A percentile compares a stretch with the other conserved stretches of the same genome.
These are phyloP conservation scores for Periparus ater DNA, from an alignment of 2,797 vertebrate genomes.

Conservation along the genomic window DNA sequence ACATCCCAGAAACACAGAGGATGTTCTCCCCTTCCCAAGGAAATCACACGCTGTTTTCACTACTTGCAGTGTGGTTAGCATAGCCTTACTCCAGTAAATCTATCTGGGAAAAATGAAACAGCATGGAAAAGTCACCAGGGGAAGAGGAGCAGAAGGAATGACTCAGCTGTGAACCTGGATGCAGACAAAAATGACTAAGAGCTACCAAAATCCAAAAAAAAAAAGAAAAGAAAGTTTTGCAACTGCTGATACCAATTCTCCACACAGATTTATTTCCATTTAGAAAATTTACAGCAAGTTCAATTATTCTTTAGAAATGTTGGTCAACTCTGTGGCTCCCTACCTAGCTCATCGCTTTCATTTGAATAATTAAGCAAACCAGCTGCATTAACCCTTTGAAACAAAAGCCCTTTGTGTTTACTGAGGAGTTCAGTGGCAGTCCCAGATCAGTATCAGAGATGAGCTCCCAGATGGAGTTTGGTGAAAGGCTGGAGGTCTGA, in stretches of 20 bases:
- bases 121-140: constrained; percentile 29
- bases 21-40: background rate
- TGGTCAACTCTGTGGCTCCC: background rate
- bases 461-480: background rate
- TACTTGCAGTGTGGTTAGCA: background rate
- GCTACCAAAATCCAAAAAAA: background rate
- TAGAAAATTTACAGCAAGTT: background rate
- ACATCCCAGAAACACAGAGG: background rate
- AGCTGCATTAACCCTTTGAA: background rate
- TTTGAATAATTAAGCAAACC: background rate
- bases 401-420: background rate
- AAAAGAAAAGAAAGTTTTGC: background rate
- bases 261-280: background rate
- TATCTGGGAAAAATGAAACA: constrained; percentile 56
- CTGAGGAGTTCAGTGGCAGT: background rate
- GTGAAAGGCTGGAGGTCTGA: background rate
- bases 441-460: background rate
- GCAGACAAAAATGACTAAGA: constrained; percentile 58
- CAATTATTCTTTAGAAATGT: background rate
- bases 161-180: constrained; percentile 56
- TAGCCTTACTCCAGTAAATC: background rate
- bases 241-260: background rate
- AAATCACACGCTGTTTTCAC: background rate
- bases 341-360: background rate
- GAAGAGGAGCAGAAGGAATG: constrained; percentile 60